Conservation (phyloP, 2,113 vertebrate species). For the Ciconia boyciana region DNA sequence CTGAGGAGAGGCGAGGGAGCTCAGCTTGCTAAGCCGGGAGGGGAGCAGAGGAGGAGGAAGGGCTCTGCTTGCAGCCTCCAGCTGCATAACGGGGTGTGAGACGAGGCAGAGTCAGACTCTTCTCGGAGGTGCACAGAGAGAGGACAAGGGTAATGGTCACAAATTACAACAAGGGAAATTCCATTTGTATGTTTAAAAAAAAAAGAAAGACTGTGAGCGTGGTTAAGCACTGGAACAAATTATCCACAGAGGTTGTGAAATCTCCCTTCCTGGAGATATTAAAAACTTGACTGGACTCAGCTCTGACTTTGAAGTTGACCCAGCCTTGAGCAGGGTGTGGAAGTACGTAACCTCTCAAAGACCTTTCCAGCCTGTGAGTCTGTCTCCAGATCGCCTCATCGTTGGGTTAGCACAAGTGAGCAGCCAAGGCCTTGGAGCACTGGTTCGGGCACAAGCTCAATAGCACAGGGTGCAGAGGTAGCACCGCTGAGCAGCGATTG, state of each 20-base stretch:
- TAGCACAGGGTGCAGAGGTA: not conserved
- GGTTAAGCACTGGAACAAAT: constrained; percentile 8
- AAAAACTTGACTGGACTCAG: not conserved
- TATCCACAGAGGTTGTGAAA: constrained; percentile 37
- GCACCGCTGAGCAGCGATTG: not conserved
- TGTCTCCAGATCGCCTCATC: not conserved
- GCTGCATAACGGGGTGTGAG: not conserved
- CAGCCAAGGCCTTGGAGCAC: not conserved
- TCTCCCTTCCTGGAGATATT: constrained; percentile 6
- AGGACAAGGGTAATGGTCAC: not conserved
- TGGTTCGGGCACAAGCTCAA: not conserved
- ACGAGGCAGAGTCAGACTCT: not conserved
- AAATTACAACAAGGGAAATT: constrained; percentile 18
- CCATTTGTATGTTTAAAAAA: not conserved
- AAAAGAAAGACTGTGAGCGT: not conserved
- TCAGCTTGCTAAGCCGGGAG: accelerated
- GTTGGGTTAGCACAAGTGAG: not conserved
- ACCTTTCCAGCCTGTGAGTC: not conserved
- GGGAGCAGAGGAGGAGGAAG: not conserved
- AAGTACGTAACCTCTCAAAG: not conserved
- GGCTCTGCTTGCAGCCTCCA: not conserved
- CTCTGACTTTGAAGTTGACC: constrained; percentile 35
- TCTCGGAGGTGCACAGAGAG: not conserved
- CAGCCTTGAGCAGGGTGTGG: not conserved
- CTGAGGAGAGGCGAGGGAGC: not conserved